These are phyloP conservation scores for Python bivittatus DNA, from an alignment of 2,113 vertebrate genomes.

Conservation along the genomic window DNA sequence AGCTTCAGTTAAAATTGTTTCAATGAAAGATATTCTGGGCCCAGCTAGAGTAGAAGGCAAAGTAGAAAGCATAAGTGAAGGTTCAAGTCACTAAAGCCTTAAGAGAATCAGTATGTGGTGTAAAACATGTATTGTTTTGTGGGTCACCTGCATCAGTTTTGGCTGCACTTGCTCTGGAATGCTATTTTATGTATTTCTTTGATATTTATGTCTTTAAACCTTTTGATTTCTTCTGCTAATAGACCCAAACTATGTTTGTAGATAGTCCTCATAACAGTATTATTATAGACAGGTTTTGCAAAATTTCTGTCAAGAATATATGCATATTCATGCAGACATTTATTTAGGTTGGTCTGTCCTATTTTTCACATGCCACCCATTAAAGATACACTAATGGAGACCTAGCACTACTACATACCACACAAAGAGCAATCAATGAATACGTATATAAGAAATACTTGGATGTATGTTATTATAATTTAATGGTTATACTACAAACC, in stretches of 20 bases:
- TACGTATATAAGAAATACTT: conserved; percentile 50
- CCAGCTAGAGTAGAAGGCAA: not conserved
- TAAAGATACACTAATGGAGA: conserved; percentile 55
- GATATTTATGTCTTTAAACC: not conserved
- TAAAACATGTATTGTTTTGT: not conserved
- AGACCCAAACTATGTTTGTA: conserved; percentile 10
- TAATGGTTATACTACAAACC: conserved; percentile 42
- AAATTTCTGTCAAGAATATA: not conserved
- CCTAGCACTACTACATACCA: conserved; percentile 52
- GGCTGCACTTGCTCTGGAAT: not conserved
- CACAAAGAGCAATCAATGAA: conserved; percentile 48
- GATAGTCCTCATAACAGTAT: conserved; percentile 32
- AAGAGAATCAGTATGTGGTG: not conserved
- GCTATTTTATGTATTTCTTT: conserved; percentile 5
- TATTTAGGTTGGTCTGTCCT: conserved; percentile 3
- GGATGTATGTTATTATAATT: conserved; percentile 46
- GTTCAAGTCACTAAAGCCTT: not conserved
- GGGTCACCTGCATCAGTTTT: not conserved
- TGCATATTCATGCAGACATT: not conserved
- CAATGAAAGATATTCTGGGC: not conserved
- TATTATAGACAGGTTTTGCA: conserved; percentile 8
- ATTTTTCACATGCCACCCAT: conserved; percentile 55
- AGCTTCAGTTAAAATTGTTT: not conserved
- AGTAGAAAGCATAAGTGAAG: not conserved
- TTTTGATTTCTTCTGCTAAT: conserved; percentile 16